A percentile compares a stretch with the other conserved stretches of the same genome.
Conservation (phyloP, 2,888 invertebrate genomes). For the Acrobasis suavella region DNA sequence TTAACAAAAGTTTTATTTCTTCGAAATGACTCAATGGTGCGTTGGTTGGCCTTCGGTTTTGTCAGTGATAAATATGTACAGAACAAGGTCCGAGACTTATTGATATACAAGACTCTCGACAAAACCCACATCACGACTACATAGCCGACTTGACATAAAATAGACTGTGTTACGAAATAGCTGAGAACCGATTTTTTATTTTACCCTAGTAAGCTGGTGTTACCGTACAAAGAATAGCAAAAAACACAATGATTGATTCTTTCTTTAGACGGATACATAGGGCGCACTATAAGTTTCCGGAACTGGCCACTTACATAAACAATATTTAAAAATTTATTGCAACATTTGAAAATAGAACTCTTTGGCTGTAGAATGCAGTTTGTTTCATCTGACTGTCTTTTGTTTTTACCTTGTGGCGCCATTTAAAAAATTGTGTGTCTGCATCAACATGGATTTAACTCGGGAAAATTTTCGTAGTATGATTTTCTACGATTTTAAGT, state of each 20-base stretch:
- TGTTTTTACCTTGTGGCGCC: no score
- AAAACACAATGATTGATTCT: slow-evolving; percentile 48
- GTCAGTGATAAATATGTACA: slow-evolving; percentile 17
- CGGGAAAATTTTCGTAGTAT: no score
- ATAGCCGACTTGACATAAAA: slow-evolving; percentile 9
- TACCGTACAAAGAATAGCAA: slow-evolving; percentile 29
- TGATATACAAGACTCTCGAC: slow-evolving; percentile 1
- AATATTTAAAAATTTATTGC: no score
- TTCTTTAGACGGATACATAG: slow-evolving; percentile 45
- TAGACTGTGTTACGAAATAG: not conserved
- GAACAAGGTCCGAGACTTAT: slow-evolving; percentile 2
- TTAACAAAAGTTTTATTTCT: not conserved
- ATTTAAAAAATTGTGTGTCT: no score
- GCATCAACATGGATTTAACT: no score
- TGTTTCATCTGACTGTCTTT: no score
- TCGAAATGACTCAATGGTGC: slow-evolving; percentile 7
- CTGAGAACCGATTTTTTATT: slow-evolving; percentile 31
- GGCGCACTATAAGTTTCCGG: no score
- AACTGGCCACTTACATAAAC: no score
- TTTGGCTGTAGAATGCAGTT: no score
- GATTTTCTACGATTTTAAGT: no score
- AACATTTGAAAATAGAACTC: no score
- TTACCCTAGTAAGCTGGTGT: slow-evolving; percentile 34
- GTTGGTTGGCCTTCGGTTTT: slow-evolving; percentile 7
- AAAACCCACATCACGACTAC: slow-evolving; percentile 22